Evolutionary conservation across 2,797 vertebrate genomes (phyloP), one percentile per base, ranked within the genome.

Genomic region (Selene dorsalis): DNA sequence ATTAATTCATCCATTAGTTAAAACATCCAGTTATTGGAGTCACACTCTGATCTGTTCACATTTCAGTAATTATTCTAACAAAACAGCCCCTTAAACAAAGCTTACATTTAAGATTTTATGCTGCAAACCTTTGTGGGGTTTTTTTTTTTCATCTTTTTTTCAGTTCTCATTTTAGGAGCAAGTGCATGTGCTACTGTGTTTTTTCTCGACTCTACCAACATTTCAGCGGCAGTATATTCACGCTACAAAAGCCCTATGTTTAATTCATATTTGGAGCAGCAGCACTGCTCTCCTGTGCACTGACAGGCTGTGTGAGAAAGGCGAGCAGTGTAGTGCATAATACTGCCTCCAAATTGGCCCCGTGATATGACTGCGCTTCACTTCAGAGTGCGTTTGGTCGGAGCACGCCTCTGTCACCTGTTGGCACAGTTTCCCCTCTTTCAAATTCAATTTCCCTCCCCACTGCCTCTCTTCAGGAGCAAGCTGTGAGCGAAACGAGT

Each of bases 401-500:
- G 86, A 86, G 91, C 90, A 69, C 70, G 75, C 89, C 88, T 89
- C 84, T 85, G 88, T 94, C 93, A 94, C 92, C 92, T 94, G 93
- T 94, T 93, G 93, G 92, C 90, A 89, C 89, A 85, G 88, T 89
- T 87, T 82, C 84, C 88, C 88, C 86, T 84, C 84, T 93, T 93
- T 93, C 88, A 91, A 92, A 91, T 93, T 92, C 89, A 91, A 93
- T 93, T 92, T 90, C 89, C 91, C 91, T 87, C 89, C 89, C 87
- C 84, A 77, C 85, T 65, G 89, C 89, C 82, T 91, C 90, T 90
- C 91, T 86, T 90, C 89, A 88, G 90, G 88, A 87, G 85, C 87
- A 84, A 84, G 83, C 87, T 89, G 91, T 70, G 89, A 92, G 87
- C 71, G 75, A 90, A 92, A 89, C 78, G 60, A 92, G 84, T 75